These are phyloP conservation scores for Podabrus alpinus DNA, from an alignment of 2,888 invertebrate species.

Conservation along the genomic window DNA sequence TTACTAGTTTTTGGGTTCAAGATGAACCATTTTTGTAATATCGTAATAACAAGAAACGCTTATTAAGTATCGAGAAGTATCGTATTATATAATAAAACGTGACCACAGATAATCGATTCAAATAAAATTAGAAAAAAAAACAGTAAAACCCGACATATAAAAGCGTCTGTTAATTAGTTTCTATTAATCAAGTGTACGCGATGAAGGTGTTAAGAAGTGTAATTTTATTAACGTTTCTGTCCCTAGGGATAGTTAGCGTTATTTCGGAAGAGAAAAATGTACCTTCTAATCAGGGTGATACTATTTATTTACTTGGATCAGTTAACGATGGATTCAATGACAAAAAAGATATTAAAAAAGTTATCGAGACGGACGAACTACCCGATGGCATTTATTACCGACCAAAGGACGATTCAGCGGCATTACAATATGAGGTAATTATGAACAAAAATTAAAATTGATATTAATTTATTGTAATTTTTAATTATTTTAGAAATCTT, in stretches of 20 bases:
- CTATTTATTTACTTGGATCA: conserved; percentile 40
- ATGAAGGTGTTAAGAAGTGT: background rate
- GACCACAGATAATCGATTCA: background rate
- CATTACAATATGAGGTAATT: background rate
- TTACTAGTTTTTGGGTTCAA: background rate
- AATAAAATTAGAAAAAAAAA: background rate
- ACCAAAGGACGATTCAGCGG: conserved; percentile 43
- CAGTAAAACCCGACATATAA: background rate
- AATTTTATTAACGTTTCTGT: background rate
- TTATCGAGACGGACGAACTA: conserved; percentile 42
- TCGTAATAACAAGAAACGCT: background rate
- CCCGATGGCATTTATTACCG: conserved; percentile 51
- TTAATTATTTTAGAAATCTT: background rate
- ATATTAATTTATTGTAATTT: conserved; percentile 50
- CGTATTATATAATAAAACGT: background rate
- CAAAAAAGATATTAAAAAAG: conserved; percentile 10
- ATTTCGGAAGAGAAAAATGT: conserved; percentile 2
- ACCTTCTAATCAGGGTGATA: background rate
- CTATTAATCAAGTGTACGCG: background rate
- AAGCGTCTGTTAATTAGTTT: background rate
- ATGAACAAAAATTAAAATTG: conserved; percentile 39
- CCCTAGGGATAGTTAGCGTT: background rate
- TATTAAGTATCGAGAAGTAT: background rate
- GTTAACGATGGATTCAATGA: conserved; percentile 1
- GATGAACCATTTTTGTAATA: background rate